Evolutionary conservation across 1,140 invertebrate species (phyloP).

Genomic region (Pemphigus obesinymphae): DNA sequence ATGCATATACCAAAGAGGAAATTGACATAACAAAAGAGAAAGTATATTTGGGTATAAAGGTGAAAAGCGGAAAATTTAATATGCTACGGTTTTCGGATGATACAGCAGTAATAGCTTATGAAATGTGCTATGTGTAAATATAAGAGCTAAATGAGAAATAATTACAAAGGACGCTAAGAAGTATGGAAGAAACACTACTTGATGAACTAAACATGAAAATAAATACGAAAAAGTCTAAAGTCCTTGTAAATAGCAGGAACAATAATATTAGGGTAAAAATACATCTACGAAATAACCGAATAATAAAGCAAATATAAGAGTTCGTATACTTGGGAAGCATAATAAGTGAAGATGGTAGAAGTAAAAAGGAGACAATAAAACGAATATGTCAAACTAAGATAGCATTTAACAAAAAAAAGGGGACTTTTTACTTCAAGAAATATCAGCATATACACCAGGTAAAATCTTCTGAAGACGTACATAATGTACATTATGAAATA

Average conservation of each 20-base stretch:
- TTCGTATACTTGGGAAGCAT: slow-evolving; percentile 21
- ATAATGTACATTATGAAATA: slow-evolving; percentile 4
- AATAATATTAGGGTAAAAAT: not conserved
- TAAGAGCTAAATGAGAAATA: slow-evolving; percentile 20
- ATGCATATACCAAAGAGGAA: no score
- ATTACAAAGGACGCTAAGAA: slow-evolving; percentile 18
- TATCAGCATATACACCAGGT: not conserved
- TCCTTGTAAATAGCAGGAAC: not conserved
- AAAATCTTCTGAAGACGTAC: slow-evolving; percentile 18
- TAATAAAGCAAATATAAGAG: not conserved
- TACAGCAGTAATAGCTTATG: slow-evolving; percentile 24
- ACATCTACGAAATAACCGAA: not conserved
- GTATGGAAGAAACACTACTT: not conserved
- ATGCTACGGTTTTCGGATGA: slow-evolving; percentile 22
- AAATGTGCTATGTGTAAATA: no score
- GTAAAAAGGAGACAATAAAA: slow-evolving; percentile 23
- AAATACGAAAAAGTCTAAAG: no score
- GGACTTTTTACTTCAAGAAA: no score
- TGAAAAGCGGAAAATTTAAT: not conserved
- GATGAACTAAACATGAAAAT: slow-evolving; percentile 32
- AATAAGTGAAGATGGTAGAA: slow-evolving; percentile 9
- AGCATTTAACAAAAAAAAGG: slow-evolving; percentile 31
- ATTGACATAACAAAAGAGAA: no score
- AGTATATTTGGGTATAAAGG: slow-evolving; percentile 4
- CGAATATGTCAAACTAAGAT: slow-evolving; percentile 19